Percentiles rank a stretch among this genome's conserved stretches.
Evolutionary conservation across 2,113 vertebrate genomes (phyloP).

Genomic region (Brachirus orientalis): DNA sequence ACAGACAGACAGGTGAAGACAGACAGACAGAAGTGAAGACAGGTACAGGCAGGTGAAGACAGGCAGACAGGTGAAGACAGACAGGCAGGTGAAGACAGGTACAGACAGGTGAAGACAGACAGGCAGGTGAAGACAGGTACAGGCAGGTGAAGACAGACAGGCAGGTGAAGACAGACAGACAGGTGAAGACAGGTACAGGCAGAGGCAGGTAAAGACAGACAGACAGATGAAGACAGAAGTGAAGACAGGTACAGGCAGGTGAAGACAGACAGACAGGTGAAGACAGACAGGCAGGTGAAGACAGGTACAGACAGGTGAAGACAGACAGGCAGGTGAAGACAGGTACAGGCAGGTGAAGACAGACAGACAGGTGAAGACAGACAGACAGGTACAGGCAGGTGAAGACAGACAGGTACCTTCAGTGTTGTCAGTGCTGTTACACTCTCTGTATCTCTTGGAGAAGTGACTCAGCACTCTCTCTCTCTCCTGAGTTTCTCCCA

Average conservation of each 20-base stretch:
- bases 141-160: no score
- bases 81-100: neutral
- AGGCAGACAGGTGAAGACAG: conserved; percentile 5
- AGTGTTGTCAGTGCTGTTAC: conserved; percentile 85
- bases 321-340: neutral
- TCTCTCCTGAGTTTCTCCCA: conserved; percentile 96
- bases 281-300: neutral
- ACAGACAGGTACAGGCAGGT: neutral
- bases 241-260: neutral
- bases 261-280: neutral
- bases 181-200: neutral
- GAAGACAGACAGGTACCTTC: conserved; percentile 84
- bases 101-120: neutral
- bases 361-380: neutral
- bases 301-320: neutral
- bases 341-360: neutral
- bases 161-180: neutral
- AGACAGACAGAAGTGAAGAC: neutral
- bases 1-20: no score
- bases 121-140: no score
- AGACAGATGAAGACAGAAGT: conserved; percentile 53
- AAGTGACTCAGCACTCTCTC: conserved; percentile 94
- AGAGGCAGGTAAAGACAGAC: neutral
- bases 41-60: neutral
- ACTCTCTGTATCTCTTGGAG: conserved; percentile 91